phyloP scores from a whole-genome alignment of 2,888 invertebrate genomes.

The Selenia dentaria region DNA sequence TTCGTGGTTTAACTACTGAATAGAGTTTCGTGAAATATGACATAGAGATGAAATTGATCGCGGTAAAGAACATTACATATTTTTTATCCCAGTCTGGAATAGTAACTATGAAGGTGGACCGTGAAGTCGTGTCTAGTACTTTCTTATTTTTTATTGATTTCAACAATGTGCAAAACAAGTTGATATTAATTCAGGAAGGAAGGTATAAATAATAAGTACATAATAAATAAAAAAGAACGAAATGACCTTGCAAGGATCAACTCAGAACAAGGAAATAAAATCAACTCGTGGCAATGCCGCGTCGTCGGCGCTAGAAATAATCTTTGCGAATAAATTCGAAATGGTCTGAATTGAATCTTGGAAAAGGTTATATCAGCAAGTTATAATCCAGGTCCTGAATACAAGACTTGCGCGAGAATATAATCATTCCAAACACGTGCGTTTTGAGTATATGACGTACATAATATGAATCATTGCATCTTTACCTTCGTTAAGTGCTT shows the following conservation, averaged over 20 bases:
- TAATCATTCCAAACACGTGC: slow-evolving; percentile 40
- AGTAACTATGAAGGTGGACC: too few species aligned
- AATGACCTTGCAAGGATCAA: slow-evolving; percentile 34
- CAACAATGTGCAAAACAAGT: too few species aligned
- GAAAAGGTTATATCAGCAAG: too few species aligned
- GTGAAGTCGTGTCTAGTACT: too few species aligned
- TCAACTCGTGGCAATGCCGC: slow-evolving; percentile 3
- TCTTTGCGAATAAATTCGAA: not conserved
- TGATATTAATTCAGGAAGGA: not conserved
- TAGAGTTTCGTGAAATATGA: too few species aligned
- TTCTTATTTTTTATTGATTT: too few species aligned
- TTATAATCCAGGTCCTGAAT: slow-evolving; percentile 48
- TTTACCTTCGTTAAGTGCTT: slow-evolving; percentile 25
- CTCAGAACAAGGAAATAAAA: slow-evolving; percentile 25
- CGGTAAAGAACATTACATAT: too few species aligned
- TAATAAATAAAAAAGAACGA: slow-evolving; percentile 11
- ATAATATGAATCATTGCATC: slow-evolving; percentile 43
- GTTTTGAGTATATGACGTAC: slow-evolving; percentile 35
- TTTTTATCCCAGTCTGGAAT: too few species aligned
- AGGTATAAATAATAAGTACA: too few species aligned
- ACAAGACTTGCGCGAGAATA: slow-evolving; percentile 27
- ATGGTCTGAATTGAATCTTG: too few species aligned
- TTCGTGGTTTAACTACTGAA: too few species aligned
- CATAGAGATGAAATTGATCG: too few species aligned
- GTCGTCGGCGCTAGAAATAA: slow-evolving; percentile 10